These are phyloP conservation scores for Cosmopolites sordidus DNA, from an alignment of 2,888 invertebrate species.

Conservation along the genomic window DNA sequence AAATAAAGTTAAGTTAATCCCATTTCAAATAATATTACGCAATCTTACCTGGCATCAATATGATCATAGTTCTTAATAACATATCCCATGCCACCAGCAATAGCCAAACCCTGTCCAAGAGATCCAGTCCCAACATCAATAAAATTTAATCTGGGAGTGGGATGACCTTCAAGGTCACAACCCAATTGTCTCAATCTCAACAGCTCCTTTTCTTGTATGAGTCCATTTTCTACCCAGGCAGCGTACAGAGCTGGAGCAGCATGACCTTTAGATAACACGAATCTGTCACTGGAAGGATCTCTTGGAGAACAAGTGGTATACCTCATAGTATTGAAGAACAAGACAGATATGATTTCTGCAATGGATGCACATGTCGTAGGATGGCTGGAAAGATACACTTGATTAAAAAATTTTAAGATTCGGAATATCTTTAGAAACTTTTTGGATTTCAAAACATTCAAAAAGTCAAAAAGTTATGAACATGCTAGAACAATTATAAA, in stretches of 20 bases:
- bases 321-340: slow-evolving; percentile 96
- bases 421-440: no score
- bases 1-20: slow-evolving; percentile 24
- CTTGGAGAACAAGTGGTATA: slow-evolving; percentile 83
- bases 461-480: no score
- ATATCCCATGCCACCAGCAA: slow-evolving; percentile 97
- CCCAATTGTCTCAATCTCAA: slow-evolving; percentile 81
- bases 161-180: slow-evolving; percentile 96
- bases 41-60: slow-evolving; percentile 64
- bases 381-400: slow-evolving; percentile 70
- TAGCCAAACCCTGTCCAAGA: slow-evolving; percentile 91
- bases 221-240: slow-evolving; percentile 95
- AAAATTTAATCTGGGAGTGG: slow-evolving; percentile 93
- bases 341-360: slow-evolving; percentile 96
- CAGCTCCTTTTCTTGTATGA: slow-evolving; percentile 77
- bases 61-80: slow-evolving; percentile 82
- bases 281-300: slow-evolving; percentile 87
- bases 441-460: no score
- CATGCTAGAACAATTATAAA: no score
- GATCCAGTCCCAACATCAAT: slow-evolving; percentile 99
- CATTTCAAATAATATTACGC: not conserved
- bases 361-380: slow-evolving; percentile 97
- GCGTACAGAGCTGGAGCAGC: slow-evolving; percentile 98
- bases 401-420: not conserved
- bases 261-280: slow-evolving; percentile 96